Base-by-base conservation (phyloP, 2,113 vertebrate genomes). In the Xyrauchen texanus region DNA sequence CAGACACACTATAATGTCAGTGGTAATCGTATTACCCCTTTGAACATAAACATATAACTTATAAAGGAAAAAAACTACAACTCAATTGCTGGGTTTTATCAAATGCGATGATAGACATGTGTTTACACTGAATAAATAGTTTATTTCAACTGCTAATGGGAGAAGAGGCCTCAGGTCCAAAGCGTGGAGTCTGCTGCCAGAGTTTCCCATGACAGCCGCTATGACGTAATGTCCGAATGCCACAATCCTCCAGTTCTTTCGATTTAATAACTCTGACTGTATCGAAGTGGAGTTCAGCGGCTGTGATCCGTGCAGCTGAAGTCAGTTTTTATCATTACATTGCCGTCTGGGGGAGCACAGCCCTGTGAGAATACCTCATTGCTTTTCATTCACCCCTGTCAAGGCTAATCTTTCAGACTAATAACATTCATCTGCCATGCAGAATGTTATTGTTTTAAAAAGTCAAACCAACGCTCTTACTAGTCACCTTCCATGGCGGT, bases 401-500 rank as follows among this genome's bases (percentile, higher is more conserved):
- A 78, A 67, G 71, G 82, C 86, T 88, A 88, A 90, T 90, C 86
- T 77, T 85, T 78, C 83, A 71, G 81, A 81, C 88, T 86, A 87
- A 87, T 88, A 88, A 88, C 88, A 84, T 89, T 91, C 89, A 88
- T 91, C 89, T 90, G 86, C 86, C 53, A 67, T 15, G 6, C 81
- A 34, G 70, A 85, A 89, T 90, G 21, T 34, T 34, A 34, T 92
- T 92, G 88, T 91, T 91, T 92, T 85, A 88, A 92, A 86, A 92
- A 89, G 90, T 86, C 82, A 80, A 88, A 84, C 85, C 81, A 86
- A 86, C 79, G 70, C 81, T 79, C 81, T 71, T 63, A n/a, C 84
- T 79, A 86, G 77, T 74, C 83, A 49, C 80, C 77, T 80, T 87
- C 85, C 68, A 82, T 79, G 88, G 87, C 81, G 76, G 85, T 87